phyloP scores from a whole-genome alignment of 1,140 invertebrate species.

The Brachystomella parvula region DNA sequence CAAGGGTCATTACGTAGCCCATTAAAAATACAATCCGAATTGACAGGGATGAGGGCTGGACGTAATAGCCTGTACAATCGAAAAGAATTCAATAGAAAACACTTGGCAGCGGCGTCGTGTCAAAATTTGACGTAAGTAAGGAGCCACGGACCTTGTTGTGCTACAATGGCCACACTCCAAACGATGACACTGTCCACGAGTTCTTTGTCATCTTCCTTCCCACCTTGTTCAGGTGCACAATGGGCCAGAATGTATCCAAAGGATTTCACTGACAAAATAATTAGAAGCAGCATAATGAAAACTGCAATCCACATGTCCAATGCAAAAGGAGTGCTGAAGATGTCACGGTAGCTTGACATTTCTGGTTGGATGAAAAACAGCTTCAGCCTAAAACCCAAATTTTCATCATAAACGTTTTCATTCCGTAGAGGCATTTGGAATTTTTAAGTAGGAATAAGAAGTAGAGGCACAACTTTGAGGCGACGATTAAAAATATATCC shows the following conservation, averaged over 20 bases:
- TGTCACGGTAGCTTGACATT: conserved; percentile 5
- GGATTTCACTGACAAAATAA: background rate
- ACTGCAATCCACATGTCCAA: conserved; percentile 12
- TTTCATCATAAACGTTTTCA: too few species aligned
- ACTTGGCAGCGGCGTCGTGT: background rate
- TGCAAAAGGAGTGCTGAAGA: conserved; percentile 13
- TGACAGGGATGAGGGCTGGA: conserved; percentile 4
- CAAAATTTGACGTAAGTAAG: background rate
- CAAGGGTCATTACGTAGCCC: conserved; percentile 14
- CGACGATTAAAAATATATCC: background rate
- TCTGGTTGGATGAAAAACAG: conserved; percentile 18
- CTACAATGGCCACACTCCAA: conserved; percentile 18
- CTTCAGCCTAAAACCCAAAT: background rate
- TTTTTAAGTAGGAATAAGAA: background rate
- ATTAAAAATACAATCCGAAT: conserved; percentile 16
- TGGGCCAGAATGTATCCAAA: background rate
- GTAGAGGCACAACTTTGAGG: background rate
- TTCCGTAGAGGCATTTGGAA: too few species aligned
- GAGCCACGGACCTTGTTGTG: conserved; percentile 16
- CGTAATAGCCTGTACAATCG: background rate
- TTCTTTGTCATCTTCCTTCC: background rate
- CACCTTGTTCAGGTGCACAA: background rate
- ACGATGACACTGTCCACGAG: conserved; percentile 4
- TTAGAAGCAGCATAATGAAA: background rate
- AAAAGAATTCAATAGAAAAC: background rate